phyloP scores from a whole-genome alignment of 2,113 vertebrate genomes.

The Sturnus vulgaris region DNA sequence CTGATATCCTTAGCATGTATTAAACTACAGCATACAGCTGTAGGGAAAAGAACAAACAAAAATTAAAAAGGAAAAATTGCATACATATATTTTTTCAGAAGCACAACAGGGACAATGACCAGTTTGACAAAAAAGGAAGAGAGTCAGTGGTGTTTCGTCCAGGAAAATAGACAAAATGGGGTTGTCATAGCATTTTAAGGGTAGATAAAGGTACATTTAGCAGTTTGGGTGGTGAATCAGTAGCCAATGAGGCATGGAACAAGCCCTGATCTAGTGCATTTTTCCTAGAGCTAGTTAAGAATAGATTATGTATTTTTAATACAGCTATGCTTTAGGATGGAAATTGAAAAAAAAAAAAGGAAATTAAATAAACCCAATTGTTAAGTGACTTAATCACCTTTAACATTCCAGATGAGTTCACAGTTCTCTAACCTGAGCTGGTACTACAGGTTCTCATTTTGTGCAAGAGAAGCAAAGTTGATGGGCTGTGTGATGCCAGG shows the following conservation, averaged over 20 bases:
- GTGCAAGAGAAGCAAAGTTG: neutral
- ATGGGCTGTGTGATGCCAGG: neutral
- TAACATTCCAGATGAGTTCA: neutral
- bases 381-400: neutral
- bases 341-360: neutral
- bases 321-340: neutral
- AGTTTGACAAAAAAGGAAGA: neutral
- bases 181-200: neutral
- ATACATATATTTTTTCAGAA: neutral
- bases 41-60: neutral
- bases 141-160: rapidly evolving
- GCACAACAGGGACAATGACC: neutral
- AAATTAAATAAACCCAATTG: neutral
- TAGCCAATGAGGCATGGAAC: neutral
- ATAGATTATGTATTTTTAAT: neutral
- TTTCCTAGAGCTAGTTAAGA: neutral
- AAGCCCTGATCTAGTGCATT: neutral
- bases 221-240: neutral
- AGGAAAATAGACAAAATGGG: neutral
- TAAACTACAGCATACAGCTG: neutral
- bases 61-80: neutral
- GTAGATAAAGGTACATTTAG: neutral
- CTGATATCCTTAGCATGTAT: neutral
- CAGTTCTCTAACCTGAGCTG: neutral
- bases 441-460: neutral